Evolutionary conservation across 2,797 vertebrate genomes (phyloP).

Genomic region (Protonibea diacanthus): DNA sequence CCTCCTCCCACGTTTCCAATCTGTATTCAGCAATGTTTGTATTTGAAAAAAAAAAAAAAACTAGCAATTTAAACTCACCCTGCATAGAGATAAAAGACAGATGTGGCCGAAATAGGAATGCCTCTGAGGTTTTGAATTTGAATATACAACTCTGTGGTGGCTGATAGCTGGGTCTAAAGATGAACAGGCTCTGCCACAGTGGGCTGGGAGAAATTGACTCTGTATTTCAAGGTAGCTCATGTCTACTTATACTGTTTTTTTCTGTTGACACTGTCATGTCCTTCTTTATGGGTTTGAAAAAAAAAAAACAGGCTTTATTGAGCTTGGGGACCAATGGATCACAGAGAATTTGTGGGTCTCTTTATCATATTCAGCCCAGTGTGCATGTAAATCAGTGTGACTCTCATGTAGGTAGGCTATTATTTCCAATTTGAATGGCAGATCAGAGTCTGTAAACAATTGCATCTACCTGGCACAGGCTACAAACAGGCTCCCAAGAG

Average conservation of each 20-base stretch:
- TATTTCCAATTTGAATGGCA: constrained; percentile 67
- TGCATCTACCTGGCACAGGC: constrained; percentile 56
- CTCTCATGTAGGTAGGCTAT: constrained; percentile 53
- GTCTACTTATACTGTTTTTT: constrained; percentile 37
- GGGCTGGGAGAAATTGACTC: constrained; percentile 52
- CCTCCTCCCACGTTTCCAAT: constrained; percentile 28
- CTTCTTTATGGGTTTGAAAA: constrained; percentile 55
- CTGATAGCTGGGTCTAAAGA: constrained; percentile 53
- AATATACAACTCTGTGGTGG: constrained; percentile 44
- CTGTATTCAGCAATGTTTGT: constrained; percentile 54
- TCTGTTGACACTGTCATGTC: constrained; percentile 48
- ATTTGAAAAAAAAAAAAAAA: constrained; percentile 57
- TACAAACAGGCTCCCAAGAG: constrained; percentile 54
- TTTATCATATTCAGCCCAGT: constrained; percentile 63
- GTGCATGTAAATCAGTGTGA: constrained; percentile 61
- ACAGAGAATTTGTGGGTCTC: constrained; percentile 61
- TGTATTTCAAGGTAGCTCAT: constrained; percentile 62
- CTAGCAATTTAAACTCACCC: constrained; percentile 48
- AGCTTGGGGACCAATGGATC: constrained; percentile 51
- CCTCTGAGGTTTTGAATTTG: constrained; percentile 48
- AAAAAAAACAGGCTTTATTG: constrained; percentile 46
- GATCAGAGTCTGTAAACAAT: constrained; percentile 65
- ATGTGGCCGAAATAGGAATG: constrained; percentile 52
- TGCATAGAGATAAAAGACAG: constrained; percentile 53
- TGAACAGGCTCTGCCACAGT: constrained; percentile 43